phyloP scores from a whole-genome alignment of 23 tunicate genomes.

The Ciona savignyi region DNA sequence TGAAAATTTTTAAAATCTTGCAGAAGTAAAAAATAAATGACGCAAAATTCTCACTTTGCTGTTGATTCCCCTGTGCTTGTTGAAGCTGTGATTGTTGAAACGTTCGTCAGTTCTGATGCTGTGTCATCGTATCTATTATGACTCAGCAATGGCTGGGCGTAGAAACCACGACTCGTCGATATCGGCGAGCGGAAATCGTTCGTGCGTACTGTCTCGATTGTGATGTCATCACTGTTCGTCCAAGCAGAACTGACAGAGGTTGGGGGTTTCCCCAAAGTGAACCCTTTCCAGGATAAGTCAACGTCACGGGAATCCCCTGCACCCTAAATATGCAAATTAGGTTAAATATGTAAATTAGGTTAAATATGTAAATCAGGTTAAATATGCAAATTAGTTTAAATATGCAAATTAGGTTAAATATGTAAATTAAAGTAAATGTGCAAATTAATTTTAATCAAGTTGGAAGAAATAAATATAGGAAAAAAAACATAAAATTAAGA shows the following conservation, averaged over 20 bases:
- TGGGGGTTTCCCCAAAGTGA: constrained; percentile 9
- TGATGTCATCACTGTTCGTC: not conserved
- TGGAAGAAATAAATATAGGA: too few species aligned
- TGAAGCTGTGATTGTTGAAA: not conserved
- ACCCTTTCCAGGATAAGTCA: not conserved
- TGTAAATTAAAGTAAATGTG: not conserved
- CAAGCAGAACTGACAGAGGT: not conserved
- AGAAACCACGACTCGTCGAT: not conserved
- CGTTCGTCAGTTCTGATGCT: constrained; percentile 14
- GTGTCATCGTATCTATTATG: not conserved
- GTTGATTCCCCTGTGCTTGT: too few species aligned
- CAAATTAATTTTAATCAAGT: not conserved
- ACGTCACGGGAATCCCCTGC: not conserved
- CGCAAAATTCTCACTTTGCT: too few species aligned
- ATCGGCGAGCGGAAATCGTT: constrained; percentile 4
- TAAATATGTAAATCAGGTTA: not conserved
- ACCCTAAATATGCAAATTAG: not conserved
- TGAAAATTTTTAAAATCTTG: too few species aligned
- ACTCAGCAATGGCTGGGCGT: not conserved
- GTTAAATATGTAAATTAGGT: not conserved
- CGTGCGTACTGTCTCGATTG: constrained; percentile 8
- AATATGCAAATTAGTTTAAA: not conserved
- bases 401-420: not conserved
- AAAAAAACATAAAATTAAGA: too few species aligned
- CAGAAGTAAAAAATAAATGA: too few species aligned